These are phyloP conservation scores for Valencia hispanica DNA, from an alignment of 2,797 vertebrate species.

Conservation along the genomic window DNA sequence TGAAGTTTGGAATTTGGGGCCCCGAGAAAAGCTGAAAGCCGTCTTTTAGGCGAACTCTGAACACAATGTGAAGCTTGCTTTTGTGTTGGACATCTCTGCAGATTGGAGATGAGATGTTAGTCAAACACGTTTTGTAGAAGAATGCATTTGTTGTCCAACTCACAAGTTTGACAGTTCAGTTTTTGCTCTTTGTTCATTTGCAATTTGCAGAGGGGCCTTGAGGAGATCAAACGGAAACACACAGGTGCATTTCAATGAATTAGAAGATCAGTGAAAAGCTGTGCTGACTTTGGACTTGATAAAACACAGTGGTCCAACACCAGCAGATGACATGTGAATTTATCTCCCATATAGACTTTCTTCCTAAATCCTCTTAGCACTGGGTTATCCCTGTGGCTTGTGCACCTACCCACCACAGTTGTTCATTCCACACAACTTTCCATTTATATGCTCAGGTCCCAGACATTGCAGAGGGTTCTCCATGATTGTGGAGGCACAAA, in stretches of 20 bases:
- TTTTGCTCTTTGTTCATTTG: not conserved
- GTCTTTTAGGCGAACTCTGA: slow-evolving; percentile 11
- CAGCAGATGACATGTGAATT: not conserved
- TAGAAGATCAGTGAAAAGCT: not conserved
- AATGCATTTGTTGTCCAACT: not conserved
- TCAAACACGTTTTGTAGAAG: not conserved
- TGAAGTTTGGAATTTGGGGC: slow-evolving; percentile 32
- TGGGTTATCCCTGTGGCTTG: not conserved
- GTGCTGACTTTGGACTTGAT: not conserved
- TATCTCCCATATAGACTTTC: not conserved
- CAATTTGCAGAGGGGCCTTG: not conserved
- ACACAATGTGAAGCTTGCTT: not conserved
- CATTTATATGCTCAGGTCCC: not conserved
- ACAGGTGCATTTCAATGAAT: not conserved
- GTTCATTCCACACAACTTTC: not conserved
- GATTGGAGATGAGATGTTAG: slow-evolving; percentile 1
- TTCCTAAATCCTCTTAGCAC: not conserved
- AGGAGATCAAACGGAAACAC: not conserved
- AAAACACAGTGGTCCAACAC: not conserved
- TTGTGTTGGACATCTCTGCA: slow-evolving; percentile 7
- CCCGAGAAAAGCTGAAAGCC: slow-evolving; percentile 3
- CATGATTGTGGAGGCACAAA: not conserved
- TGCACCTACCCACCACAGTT: not conserved
- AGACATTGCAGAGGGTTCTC: too few species aligned
- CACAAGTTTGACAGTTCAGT: not conserved